These are phyloP conservation scores for Reticulitermes lucifugus DNA, from an alignment of 2,888 invertebrate genomes.

Conservation along the genomic window DNA sequence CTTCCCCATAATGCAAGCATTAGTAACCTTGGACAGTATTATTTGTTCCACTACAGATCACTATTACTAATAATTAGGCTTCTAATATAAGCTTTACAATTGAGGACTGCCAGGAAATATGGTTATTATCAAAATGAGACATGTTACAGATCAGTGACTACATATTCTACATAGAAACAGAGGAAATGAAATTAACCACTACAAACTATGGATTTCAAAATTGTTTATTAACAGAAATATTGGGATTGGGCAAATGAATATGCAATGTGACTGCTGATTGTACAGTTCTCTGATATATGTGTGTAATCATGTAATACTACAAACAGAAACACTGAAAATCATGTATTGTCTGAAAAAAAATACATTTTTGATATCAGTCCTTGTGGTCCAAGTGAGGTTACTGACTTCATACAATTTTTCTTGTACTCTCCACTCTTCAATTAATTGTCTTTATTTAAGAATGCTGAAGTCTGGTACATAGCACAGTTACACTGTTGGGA, in stretches of 20 bases:
- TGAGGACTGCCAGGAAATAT: not conserved
- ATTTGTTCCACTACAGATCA: constrained; percentile 10
- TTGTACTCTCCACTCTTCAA: too few relatives aligned
- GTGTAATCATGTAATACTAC: too few relatives aligned
- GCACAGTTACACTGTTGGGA: too few relatives aligned
- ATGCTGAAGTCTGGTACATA: too few relatives aligned
- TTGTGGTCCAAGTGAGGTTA: too few relatives aligned
- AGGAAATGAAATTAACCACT: not conserved
- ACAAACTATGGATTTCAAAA: not conserved
- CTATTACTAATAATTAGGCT: constrained; percentile 1
- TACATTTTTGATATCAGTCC: too few relatives aligned
- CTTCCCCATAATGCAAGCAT: not conserved
- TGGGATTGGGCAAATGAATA: not conserved
- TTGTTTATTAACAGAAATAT: not conserved
- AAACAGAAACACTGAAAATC: too few relatives aligned
- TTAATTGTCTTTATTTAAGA: too few relatives aligned
- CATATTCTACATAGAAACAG: not conserved
- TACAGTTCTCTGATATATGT: not conserved
- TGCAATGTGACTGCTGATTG: not conserved
- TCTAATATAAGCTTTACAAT: not conserved
- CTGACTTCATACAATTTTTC: too few relatives aligned
- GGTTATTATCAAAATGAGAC: not conserved
- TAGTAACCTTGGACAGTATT: not conserved
- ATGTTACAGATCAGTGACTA: not conserved
- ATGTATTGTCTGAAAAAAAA: too few relatives aligned